Conservation (phyloP, 1,140 invertebrate species). For the Lordiphosa clarofinis region DNA sequence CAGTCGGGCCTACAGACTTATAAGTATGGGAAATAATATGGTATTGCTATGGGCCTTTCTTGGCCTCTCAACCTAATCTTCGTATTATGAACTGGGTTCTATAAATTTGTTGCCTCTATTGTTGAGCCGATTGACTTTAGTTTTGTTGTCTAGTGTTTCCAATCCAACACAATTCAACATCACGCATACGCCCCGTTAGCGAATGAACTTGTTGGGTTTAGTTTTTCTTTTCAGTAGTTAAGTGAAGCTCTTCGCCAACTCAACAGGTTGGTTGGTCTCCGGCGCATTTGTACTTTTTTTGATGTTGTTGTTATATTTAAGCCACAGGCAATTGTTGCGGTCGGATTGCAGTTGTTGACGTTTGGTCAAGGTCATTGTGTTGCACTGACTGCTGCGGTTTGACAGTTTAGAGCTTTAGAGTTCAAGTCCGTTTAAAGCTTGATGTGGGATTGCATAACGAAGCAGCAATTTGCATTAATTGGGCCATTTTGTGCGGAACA, state of each 20-base stretch:
- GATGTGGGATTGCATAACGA: neutral
- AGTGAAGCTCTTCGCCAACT: conserved; percentile 38
- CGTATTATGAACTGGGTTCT: too few species aligned
- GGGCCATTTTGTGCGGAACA: neutral
- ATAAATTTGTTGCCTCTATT: too few species aligned
- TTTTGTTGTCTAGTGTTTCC: too few species aligned
- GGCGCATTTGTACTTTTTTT: conserved; percentile 3
- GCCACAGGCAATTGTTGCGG: conserved; percentile 36
- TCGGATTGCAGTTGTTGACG: conserved; percentile 23
- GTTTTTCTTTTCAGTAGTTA: conserved; percentile 44
- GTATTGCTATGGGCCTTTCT: too few species aligned
- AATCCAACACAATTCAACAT: conserved; percentile 8
- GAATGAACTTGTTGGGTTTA: conserved; percentile 3
- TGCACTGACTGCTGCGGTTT: conserved; percentile 14
- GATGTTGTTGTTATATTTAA: neutral
- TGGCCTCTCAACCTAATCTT: too few species aligned
- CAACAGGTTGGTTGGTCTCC: conserved; percentile 42
- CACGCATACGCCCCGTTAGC: conserved; percentile 57
- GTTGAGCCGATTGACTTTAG: too few species aligned
- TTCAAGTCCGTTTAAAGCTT: conserved; percentile 5
- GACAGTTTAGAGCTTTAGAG: too few species aligned
- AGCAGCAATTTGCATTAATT: neutral
- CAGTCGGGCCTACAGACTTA: too few species aligned
- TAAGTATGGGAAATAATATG: too few species aligned
- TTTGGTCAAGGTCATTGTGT: conserved; percentile 27